Evolutionary conservation across 53 echinoderm and acorn worm species (phyloP), one percentile per base, ranked within the genome.

Genomic region (Temnopleurus reevesii): DNA sequence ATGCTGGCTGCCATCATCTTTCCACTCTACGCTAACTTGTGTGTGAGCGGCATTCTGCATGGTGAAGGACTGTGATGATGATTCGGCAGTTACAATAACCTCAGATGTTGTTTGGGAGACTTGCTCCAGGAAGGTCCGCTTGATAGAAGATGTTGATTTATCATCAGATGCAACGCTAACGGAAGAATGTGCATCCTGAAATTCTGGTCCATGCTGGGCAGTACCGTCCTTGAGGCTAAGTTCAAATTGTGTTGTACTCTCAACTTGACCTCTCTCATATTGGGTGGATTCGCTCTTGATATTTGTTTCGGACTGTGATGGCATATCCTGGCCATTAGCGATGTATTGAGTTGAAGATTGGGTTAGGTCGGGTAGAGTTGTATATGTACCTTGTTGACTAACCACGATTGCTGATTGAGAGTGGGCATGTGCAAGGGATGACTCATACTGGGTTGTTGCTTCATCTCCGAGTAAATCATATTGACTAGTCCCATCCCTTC

Each of bases 161-260:
- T 76, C 63, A 5, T 63, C 30, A 17, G 30, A 63, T 63, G 3
- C 33, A 15, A 63, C 63, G 30, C 17, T 33, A 2, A 33, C 33
- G 33, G 29, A 18, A 13, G 63, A 63, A 63, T 63, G 63, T 12
- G 63, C 63, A 63, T 63, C 43, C 35, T 76, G 45, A 44, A 23
- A 23, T 45, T 76, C 35, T 10, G 43, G 41, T 44, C 45, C 76
- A 44, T 41, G 24, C 45, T 76, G 76, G 76, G n/a, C 86, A 57
- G 46, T 19, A 77, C 53, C 45, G 55, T 91, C 88, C 49, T 77
- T 77, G 76, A 77, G 56, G 1, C 18, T 26, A 30, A 46, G 44
- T 45, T 76, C 91, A 46, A 71, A 85, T 59, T 91, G 91, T n/a
- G 91, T 91, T 1, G 76, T 44, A 24, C 23, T 9, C n/a, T 76